These are phyloP conservation scores for Pampus argenteus DNA, from an alignment of 2,797 vertebrate species.

Conservation along the genomic window DNA sequence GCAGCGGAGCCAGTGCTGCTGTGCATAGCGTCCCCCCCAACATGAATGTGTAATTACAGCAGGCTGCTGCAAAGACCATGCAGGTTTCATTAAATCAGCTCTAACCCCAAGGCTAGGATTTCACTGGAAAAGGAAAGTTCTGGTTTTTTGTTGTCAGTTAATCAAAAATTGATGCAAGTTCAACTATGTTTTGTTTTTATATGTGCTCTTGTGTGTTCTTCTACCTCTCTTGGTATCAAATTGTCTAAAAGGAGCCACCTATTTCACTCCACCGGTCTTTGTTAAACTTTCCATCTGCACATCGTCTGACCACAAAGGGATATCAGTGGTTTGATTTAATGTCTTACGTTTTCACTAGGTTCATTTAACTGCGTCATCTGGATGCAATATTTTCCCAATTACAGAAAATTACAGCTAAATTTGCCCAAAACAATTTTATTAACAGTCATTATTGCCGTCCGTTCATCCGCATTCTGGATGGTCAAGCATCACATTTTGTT, in stretches of 20 bases:
- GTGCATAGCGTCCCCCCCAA: slow-evolving; percentile 47
- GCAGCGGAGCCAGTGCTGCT: slow-evolving; percentile 56
- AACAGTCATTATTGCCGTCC: slow-evolving; percentile 27
- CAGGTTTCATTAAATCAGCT: slow-evolving; percentile 56
- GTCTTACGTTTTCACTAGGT: slow-evolving; percentile 7
- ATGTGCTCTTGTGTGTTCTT: slow-evolving; percentile 18
- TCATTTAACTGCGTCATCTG: slow-evolving; percentile 35
- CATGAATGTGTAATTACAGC: slow-evolving; percentile 56
- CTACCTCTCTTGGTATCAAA: slow-evolving; percentile 5
- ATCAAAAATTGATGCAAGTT: slow-evolving; percentile 28
- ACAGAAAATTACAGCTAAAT: slow-evolving; percentile 34
- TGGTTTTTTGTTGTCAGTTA: slow-evolving; percentile 30
- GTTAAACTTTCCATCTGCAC: slow-evolving; percentile 1
- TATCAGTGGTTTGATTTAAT: slow-evolving; percentile 14
- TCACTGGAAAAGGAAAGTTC: slow-evolving; percentile 32
- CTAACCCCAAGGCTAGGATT: slow-evolving; percentile 41
- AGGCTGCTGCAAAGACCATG: slow-evolving; percentile 51
- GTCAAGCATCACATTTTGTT: slow-evolving; percentile 36
- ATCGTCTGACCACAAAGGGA: slow-evolving; percentile 16
- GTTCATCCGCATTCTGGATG: slow-evolving; percentile 19
- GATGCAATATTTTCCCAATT: slow-evolving; percentile 27
- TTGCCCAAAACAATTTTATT: slow-evolving; percentile 38
- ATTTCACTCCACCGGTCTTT: slow-evolving; percentile 22
- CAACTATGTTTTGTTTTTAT: slow-evolving; percentile 12
- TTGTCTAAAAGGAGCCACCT: slow-evolving; percentile 18